Evolutionary conservation across 64 coral and sea anemone species (phyloP), one percentile per base, ranked within the genome.

Genomic region (Montipora capricornis): DNA sequence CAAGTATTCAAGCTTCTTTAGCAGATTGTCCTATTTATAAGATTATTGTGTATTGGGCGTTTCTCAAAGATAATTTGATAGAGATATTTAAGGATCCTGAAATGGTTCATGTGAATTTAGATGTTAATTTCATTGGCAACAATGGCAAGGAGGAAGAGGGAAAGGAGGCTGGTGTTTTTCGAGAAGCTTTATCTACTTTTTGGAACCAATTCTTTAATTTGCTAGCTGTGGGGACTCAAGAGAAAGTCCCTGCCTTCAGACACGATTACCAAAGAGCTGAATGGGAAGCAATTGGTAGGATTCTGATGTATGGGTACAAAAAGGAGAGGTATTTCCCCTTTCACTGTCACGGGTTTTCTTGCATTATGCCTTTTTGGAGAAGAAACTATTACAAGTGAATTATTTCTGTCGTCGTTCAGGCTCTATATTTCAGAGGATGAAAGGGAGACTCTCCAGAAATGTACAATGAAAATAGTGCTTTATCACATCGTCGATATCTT

Each of bases 231-330:
- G 94, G 89, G 74, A 82, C 75, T 58, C 89, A 90, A 71, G 90
- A 92, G 74, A 95, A 89, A 83, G 90, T 95, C 37, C 93, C 93
- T 90, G 84, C 81, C 22, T 59, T 91, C 71, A 95, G 93, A 78
- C 93, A 95, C 79, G 88, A 95, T 86, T 91, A 91, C 24, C 93
- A 95, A 67, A 84, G 48, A 12, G 80, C 61, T 48, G 88, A 95
- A 70, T 95, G 93, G 93, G 81, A 95, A 19, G 84, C 88, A 80
- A 90, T 91, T n/a, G 93, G 49, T 12, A 87, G 88, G 79, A 77
- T 95, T 91, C 37, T 95, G 59, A 59, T 91, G 52, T 71, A 88
- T 87, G 93, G 93, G 64, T 95, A 79, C 53, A 15, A 52, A 22
- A 61, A 78, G 69, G 93, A 77, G 76, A 77, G 78, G 64, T 95